These are phyloP conservation scores for Hoplodrina blanda DNA, from an alignment of 2,888 invertebrate genomes.

Conservation along the genomic window DNA sequence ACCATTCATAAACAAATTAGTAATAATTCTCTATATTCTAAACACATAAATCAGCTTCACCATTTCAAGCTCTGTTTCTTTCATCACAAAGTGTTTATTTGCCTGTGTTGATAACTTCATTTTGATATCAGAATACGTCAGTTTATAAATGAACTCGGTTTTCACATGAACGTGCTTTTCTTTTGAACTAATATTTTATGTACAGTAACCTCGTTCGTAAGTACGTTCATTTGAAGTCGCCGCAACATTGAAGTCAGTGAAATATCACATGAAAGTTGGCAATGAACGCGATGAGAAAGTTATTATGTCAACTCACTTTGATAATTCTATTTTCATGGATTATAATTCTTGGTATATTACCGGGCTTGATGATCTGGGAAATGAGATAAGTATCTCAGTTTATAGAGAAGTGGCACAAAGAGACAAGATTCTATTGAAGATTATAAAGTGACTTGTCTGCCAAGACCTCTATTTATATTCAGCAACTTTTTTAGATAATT, in stretches of 20 bases:
- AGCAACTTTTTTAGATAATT: conserved; percentile 13
- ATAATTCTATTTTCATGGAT: conserved; percentile 54
- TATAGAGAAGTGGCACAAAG: not conserved
- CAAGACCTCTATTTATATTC: not conserved
- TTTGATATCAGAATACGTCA: conserved; percentile 31
- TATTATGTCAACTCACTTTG: conserved; percentile 41
- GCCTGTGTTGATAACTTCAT: conserved; percentile 14
- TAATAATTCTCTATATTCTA: conserved; percentile 18
- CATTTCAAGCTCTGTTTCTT: conserved; percentile 12
- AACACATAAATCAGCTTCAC: conserved; percentile 3
- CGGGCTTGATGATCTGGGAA: conserved; percentile 8
- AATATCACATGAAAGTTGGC: conserved; percentile 58
- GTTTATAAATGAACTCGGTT: conserved; percentile 32
- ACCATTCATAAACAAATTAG: conserved; percentile 33
- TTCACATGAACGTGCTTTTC: conserved; percentile 23
- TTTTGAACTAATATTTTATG: conserved; percentile 43
- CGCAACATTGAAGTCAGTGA: conserved; percentile 42
- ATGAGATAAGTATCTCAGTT: not conserved
- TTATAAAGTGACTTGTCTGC: not conserved
- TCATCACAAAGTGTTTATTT: conserved; percentile 6
- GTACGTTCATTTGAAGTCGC: conserved; percentile 16
- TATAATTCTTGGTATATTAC: conserved; percentile 33
- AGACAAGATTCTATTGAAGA: not conserved
- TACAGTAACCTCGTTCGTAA: conserved; percentile 39
- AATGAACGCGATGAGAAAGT: conserved; percentile 54